phyloP scores from a whole-genome alignment of 2,888 invertebrate species.

The Melanostoma scalare region DNA sequence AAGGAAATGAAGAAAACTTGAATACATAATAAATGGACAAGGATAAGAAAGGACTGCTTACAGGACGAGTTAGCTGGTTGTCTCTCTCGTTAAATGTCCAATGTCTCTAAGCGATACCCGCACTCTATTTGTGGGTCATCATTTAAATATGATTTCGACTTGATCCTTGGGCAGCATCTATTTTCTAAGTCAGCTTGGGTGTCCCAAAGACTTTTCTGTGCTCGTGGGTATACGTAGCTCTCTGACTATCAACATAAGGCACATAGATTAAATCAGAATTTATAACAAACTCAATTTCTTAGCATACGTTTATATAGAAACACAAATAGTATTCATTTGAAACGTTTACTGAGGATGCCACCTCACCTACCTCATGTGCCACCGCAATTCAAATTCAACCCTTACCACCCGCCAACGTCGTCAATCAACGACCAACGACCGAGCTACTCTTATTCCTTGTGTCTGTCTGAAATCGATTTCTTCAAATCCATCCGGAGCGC shows the following conservation, averaged over 20 bases:
- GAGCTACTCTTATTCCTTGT: background rate
- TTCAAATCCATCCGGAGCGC: constrained; percentile 6
- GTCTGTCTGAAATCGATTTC: constrained; percentile 18
- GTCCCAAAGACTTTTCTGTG: background rate
- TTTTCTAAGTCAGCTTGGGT: constrained; percentile 35
- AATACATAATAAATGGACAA: constrained; percentile 49
- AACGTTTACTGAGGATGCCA: constrained; percentile 22
- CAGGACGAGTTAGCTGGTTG: background rate
- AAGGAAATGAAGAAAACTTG: constrained; percentile 35
- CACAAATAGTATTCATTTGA: constrained; percentile 20
- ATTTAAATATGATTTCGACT: constrained; percentile 65
- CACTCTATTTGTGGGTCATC: constrained; percentile 37
- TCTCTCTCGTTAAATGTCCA: background rate
- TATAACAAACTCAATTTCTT: constrained; percentile 60
- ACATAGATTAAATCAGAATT: constrained; percentile 66
- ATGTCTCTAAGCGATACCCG: constrained; percentile 18
- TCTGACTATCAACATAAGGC: constrained; percentile 17
- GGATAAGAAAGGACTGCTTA: constrained; percentile 12
- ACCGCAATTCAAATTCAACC: constrained; percentile 33
- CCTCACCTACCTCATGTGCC: background rate
- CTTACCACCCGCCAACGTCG: background rate
- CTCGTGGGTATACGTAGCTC: constrained; percentile 28
- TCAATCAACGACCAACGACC: background rate
- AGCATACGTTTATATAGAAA: constrained; percentile 44
- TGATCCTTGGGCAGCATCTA: constrained; percentile 58